These are phyloP conservation scores for Trachops cirrhosus DNA, from an alignment of 2,797 vertebrate species.

Conservation along the genomic window DNA sequence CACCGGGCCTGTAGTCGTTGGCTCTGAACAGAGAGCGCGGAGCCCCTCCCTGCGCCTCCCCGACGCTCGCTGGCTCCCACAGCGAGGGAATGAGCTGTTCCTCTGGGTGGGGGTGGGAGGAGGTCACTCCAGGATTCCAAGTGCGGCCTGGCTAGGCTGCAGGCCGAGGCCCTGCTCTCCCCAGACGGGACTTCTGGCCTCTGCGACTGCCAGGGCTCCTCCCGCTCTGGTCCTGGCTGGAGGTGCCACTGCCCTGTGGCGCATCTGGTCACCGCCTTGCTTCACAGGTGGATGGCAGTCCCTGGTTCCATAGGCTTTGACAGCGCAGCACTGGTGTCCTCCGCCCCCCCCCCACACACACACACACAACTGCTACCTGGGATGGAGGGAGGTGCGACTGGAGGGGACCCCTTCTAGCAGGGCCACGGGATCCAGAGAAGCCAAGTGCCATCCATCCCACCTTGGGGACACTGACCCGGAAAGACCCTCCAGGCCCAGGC, in stretches of 20 bases:
- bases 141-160: not conserved
- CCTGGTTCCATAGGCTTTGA: not conserved
- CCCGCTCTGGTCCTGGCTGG: not conserved
- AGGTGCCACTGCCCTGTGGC: not conserved
- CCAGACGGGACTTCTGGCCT: not conserved
- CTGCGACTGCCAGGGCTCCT: not conserved
- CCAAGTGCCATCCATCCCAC: not conserved
- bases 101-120: not conserved
- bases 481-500: not conserved
- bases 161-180: not conserved
- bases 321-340: not conserved
- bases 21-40: slow-evolving; percentile 33
- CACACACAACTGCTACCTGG: not conserved
- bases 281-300: not conserved
- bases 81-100: not conserved
- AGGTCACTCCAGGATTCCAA: slow-evolving; percentile 55
- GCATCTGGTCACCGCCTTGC: not conserved
- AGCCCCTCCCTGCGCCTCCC: not conserved
- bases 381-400: not conserved
- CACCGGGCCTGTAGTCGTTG: slow-evolving; percentile 51
- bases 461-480: not conserved
- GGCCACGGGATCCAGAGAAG: not conserved
- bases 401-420: not conserved
- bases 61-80: not conserved
- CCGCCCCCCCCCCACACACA: rapidly evolving